Percentiles rank a stretch among this genome's conserved stretches.
Conservation (phyloP, 2,113 vertebrate species). For the Herpetotheres cachinnans region DNA sequence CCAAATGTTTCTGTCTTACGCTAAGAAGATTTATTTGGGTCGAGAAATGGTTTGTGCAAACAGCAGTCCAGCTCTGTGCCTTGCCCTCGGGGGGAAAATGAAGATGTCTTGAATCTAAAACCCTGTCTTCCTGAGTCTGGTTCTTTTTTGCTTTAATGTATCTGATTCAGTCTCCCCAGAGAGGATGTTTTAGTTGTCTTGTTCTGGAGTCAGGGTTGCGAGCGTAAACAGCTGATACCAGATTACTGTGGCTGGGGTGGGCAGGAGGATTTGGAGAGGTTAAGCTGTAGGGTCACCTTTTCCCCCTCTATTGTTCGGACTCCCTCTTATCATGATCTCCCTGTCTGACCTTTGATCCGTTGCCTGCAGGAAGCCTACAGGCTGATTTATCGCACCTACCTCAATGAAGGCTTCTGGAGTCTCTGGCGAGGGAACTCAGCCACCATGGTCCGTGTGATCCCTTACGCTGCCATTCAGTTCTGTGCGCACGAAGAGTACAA, state of each 20-base stretch:
- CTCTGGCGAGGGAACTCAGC: slow-evolving; percentile 97
- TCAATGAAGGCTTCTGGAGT: slow-evolving; percentile 89
- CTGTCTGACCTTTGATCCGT: neutral
- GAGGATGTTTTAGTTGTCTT: neutral
- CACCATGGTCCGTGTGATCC: slow-evolving; percentile 96
- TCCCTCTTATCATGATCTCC: neutral
- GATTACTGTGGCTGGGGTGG: neutral
- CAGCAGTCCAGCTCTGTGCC: neutral
- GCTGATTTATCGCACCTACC: slow-evolving; percentile 93
- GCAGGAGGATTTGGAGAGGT: neutral
- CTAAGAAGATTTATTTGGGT: neutral
- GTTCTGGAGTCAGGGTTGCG: neutral
- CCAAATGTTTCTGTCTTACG: neutral
- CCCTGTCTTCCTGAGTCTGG: neutral
- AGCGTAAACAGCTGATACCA: neutral
- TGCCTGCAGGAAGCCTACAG: slow-evolving; percentile 87
- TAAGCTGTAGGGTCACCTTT: neutral
- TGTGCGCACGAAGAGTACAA: slow-evolving; percentile 97
- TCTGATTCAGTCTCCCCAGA: neutral
- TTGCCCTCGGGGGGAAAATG: neutral
- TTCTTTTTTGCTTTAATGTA: neutral
- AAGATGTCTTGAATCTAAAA: neutral
- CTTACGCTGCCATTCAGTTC: slow-evolving; percentile 97
- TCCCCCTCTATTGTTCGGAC: neutral
- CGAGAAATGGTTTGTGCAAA: neutral